Conservation (phyloP, 1,140 invertebrate genomes). For the Brachystomella parvula region DNA sequence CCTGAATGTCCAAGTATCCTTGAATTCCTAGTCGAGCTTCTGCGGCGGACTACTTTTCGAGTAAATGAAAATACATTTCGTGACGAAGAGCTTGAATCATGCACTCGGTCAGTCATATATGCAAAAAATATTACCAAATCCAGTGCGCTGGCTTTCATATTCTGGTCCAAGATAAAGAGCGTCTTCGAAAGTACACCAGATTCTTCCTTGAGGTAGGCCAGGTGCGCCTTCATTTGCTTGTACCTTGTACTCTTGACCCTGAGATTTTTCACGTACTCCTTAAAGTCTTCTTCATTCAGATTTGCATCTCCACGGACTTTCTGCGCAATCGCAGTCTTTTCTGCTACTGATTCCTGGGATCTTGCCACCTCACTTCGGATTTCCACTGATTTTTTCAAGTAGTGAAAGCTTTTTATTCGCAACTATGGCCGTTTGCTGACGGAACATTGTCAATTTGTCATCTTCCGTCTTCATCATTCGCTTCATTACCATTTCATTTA, state of each 20-base stretch:
- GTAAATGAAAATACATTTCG: conserved; percentile 6
- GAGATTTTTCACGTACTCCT: conserved; percentile 68
- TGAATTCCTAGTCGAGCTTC: conserved; percentile 47
- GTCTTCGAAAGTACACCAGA: conserved; percentile 57
- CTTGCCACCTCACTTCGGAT: conserved; percentile 53
- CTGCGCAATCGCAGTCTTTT: conserved; percentile 48
- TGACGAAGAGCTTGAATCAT: not conserved
- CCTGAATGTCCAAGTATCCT: conserved; percentile 49
- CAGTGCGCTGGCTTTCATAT: conserved; percentile 45
- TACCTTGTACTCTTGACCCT: conserved; percentile 69
- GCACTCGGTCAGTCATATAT: too few species aligned
- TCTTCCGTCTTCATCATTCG: conserved; percentile 50
- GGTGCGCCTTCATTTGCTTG: conserved; percentile 50
- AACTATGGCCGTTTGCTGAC: conserved; percentile 73
- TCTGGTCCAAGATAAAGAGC: conserved; percentile 51
- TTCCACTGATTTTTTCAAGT: conserved; percentile 59
- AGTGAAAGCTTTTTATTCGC: conserved; percentile 65
- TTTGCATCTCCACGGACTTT: conserved; percentile 52
- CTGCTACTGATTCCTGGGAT: conserved; percentile 49
- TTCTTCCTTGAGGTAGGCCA: conserved; percentile 25
- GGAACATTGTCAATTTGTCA: conserved; percentile 70
- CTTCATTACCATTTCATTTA: conserved; percentile 51
- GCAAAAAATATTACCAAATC: conserved; percentile 43
- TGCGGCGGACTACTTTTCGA: conserved; percentile 40
- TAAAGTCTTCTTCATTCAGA: conserved; percentile 71